Evolutionary conservation across 2,113 vertebrate species (phyloP).

Genomic region (Jaculus jaculus): DNA sequence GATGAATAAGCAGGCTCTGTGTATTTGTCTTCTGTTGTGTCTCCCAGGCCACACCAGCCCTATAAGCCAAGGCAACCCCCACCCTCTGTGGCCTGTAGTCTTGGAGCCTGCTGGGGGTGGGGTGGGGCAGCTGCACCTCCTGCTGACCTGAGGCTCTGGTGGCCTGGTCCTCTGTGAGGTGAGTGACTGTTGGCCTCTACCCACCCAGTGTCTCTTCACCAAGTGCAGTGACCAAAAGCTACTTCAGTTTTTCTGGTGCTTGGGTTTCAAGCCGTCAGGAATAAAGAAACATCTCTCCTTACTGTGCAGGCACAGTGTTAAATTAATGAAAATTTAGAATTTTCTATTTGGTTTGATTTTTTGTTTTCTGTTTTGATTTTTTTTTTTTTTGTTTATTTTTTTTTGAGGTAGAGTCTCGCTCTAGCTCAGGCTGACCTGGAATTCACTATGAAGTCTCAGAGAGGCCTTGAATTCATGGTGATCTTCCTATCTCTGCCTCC

Average conservation of each 20-base stretch:
- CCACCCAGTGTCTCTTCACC: background rate
- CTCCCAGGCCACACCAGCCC: background rate
- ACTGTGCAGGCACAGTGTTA: background rate
- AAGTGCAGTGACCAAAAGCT: rapidly evolving
- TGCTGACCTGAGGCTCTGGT: background rate
- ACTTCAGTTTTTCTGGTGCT: background rate
- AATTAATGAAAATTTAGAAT: background rate
- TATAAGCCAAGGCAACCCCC: background rate
- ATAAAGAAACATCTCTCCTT: background rate
- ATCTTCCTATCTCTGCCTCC: too few species aligned
- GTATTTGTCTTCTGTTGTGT: background rate
- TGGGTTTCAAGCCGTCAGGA: background rate
- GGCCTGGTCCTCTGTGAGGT: background rate
- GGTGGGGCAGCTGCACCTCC: background rate
- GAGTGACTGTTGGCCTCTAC: background rate
- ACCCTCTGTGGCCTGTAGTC: background rate
- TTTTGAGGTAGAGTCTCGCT: background rate
- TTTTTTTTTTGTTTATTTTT: background rate
- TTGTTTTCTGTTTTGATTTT: background rate
- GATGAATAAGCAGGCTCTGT: background rate
- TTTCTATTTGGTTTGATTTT: background rate
- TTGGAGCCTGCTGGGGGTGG: too few species aligned
- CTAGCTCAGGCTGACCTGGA: too few species aligned
- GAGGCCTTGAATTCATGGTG: too few species aligned
- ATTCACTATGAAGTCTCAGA: too few species aligned